Evolutionary conservation across 2,888 invertebrate species (phyloP), one percentile per base, ranked within the genome.

Genomic region (Eupithecia pulchellata): DNA sequence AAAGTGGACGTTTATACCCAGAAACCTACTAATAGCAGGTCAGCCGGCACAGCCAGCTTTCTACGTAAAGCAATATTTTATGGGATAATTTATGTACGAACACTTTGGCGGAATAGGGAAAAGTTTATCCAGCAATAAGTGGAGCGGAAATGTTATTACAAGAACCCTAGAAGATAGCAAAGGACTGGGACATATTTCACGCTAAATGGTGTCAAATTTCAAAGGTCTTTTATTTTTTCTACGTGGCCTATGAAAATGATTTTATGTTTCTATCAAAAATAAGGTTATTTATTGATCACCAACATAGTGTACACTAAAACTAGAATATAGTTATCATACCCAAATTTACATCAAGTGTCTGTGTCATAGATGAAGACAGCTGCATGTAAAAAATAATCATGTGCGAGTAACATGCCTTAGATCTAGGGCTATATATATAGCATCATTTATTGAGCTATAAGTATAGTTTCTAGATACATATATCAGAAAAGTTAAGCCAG

Each of bases 1-100:
- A n/a, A n/a, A n/a, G n/a, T n/a, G n/a, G n/a, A n/a, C n/a, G n/a
- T n/a, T n/a, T n/a, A n/a, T n/a, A n/a, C n/a, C 42, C 20, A 20
- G n/a, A 20, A 47, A 20, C n/a, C 6, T 6, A n/a, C 6, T 2
- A 42, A 42, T n/a, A 30, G 58, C 29, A 30, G n/a, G 6, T n/a
- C 32, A n/a, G 34, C 34, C 13, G 11, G n/a, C 34, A 61, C 20
- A 52, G 55, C 64, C 71, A 36, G 71, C 29, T 64, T 71, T 55
- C 64, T 57, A 25, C 30, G 30, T 64, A 36, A 67, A 58, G 32
- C 5, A 4, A 8, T 47, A 64, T 71, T 67, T 81, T 81, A 81
- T 78, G 77, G 77, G 79, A 80, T 81, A 81, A 85, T 84, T 84
- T 84, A 83, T 82, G 78, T 73, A 76, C 74, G 69, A 73, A 72